These are phyloP conservation scores for Himalopsyche anomala DNA, from an alignment of 2,888 invertebrate genomes.

Conservation along the genomic window DNA sequence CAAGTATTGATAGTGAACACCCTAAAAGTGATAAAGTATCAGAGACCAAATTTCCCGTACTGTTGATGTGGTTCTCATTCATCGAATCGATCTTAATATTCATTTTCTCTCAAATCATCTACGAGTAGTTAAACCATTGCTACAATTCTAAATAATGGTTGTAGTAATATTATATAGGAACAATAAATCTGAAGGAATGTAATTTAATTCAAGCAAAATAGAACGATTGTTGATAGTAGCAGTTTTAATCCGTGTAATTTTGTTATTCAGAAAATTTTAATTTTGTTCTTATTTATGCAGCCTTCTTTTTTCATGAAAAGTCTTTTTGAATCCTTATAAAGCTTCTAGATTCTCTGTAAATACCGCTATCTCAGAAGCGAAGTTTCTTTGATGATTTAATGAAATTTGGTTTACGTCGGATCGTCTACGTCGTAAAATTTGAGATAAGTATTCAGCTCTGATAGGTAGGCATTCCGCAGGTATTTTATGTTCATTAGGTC, in stretches of 20 bases:
- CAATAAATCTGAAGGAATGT: too few relatives aligned
- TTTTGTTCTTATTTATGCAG: not conserved
- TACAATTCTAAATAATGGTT: too few relatives aligned
- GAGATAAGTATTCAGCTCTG: constrained; percentile 17
- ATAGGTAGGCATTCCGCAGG: constrained; percentile 37
- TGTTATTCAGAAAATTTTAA: constrained; percentile 7
- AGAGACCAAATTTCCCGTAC: too few relatives aligned
- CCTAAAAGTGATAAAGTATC: too few relatives aligned
- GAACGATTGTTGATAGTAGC: constrained; percentile 1
- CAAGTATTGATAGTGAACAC: too few relatives aligned
- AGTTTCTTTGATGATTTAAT: constrained; percentile 38
- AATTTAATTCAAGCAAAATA: too few relatives aligned
- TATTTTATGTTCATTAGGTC: constrained; percentile 26
- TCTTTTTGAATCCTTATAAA: constrained; percentile 4
- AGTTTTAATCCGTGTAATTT: not conserved
- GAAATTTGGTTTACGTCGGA: constrained; percentile 35
- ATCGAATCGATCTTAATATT: too few relatives aligned
- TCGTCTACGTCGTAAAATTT: constrained; percentile 38
- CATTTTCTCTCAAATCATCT: too few relatives aligned
- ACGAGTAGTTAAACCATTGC: too few relatives aligned
- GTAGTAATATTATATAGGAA: too few relatives aligned
- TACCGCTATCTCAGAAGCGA: constrained; percentile 23
- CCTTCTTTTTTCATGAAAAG: not conserved
- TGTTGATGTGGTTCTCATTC: too few relatives aligned
- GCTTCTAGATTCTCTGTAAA: constrained; percentile 2